Conservation (phyloP, 2,797 vertebrate genomes). For the Esox lucius region DNA sequence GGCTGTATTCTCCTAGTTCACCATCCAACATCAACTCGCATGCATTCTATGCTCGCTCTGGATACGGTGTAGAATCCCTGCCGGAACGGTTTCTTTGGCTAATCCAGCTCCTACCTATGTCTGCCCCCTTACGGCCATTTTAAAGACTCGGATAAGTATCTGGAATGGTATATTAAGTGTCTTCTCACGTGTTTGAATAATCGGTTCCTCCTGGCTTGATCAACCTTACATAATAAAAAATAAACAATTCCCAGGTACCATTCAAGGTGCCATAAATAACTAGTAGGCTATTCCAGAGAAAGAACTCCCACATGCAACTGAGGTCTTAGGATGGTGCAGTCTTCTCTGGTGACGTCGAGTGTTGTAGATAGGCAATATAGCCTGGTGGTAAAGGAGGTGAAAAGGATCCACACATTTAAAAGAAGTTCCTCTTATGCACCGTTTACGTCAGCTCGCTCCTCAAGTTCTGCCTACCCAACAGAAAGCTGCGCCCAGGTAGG, state of each 20-base stretch:
- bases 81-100: constrained; percentile 35
- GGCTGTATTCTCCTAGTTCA: constrained; percentile 25
- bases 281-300: too few relatives aligned
- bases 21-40: constrained; percentile 23
- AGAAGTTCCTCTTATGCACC: too few relatives aligned
- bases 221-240: neutral
- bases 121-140: constrained; percentile 66
- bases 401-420: too few relatives aligned
- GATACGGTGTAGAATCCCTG: constrained; percentile 24
- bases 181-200: neutral
- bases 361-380: too few relatives aligned
- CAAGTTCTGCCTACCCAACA: too few relatives aligned
- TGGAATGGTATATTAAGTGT: constrained; percentile 10
- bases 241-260: neutral
- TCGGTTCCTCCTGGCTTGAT: neutral
- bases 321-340: too few relatives aligned
- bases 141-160: constrained; percentile 42
- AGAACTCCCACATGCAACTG: too few relatives aligned
- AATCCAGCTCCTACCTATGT: constrained; percentile 41
- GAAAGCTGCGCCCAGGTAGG: too few relatives aligned
- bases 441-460: too few relatives aligned
- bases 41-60: constrained; percentile 9
- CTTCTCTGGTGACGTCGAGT: too few relatives aligned
- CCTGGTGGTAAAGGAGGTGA: too few relatives aligned
- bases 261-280: neutral